These are phyloP conservation scores for Penaeus japonicus DNA, from an alignment of 1,140 invertebrate species.

Conservation along the genomic window DNA sequence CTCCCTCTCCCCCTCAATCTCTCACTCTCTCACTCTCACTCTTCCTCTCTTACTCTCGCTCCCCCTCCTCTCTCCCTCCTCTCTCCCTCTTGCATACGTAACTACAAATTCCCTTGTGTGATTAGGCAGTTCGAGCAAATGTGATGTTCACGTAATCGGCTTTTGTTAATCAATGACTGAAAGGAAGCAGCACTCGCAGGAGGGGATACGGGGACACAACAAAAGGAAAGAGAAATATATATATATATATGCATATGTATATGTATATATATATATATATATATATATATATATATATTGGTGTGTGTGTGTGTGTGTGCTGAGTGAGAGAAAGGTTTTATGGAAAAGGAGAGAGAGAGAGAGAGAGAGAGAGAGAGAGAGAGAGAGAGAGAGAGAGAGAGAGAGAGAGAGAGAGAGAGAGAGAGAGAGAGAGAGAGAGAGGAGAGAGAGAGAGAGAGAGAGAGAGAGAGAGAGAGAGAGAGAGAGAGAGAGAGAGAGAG, in stretches of 20 bases:
- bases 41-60: too few relatives aligned
- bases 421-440: neutral
- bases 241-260: neutral
- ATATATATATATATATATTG: neutral
- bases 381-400: neutral
- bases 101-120: too few relatives aligned
- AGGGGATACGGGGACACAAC: neutral
- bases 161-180: too few relatives aligned
- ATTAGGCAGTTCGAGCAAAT: too few relatives aligned
- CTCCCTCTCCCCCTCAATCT: too few relatives aligned
- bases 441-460: neutral
- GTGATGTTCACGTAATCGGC: too few relatives aligned
- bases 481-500: neutral
- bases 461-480: neutral
- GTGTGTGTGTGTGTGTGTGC: too few relatives aligned
- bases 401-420: neutral
- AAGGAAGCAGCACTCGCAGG: too few relatives aligned
- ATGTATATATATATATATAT: neutral
- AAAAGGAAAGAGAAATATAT: neutral
- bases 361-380: neutral
- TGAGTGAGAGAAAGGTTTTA: neutral
- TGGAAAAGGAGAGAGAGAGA: neutral
- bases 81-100: too few relatives aligned
- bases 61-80: too few relatives aligned
- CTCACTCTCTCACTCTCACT: too few relatives aligned